These are phyloP conservation scores for Nasonia giraulti DNA, from an alignment of 1,140 invertebrate genomes.

Conservation along the genomic window DNA sequence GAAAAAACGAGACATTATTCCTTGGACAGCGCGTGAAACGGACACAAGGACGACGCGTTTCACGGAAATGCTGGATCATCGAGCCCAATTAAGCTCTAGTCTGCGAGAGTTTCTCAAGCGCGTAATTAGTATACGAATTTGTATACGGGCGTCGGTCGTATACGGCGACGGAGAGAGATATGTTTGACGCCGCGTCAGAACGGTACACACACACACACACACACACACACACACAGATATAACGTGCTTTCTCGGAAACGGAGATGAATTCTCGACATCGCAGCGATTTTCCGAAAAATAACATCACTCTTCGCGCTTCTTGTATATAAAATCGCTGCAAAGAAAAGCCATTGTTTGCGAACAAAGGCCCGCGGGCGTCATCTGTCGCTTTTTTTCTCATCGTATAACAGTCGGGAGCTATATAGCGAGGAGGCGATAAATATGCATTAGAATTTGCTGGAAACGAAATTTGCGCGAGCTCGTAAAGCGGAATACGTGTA, in stretches of 20 bases:
- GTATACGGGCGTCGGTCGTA: neutral
- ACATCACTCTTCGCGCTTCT: neutral
- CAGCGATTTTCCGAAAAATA: conserved; percentile 14
- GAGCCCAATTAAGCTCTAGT: neutral
- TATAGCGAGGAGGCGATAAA: conserved; percentile 1
- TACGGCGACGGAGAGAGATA: no score
- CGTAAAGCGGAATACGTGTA: neutral
- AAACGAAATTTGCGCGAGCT: conserved; percentile 18
- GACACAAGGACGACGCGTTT: conserved; percentile 14
- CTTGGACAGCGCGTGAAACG: neutral
- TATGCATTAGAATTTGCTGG: conserved; percentile 36
- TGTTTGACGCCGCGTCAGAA: no score
- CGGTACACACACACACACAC: no score
- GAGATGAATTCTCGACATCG: neutral
- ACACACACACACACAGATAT: no score
- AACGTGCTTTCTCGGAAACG: neutral
- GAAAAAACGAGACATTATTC: neutral
- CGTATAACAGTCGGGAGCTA: no score
- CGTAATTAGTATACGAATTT: neutral
- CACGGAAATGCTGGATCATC: neutral
- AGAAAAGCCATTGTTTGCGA: neutral
- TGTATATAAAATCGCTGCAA: neutral
- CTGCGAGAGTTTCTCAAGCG: neutral
- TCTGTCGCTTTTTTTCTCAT: neutral
- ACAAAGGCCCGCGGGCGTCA: neutral